These are phyloP conservation scores for Apocheima hispidaria DNA, from an alignment of 2,888 invertebrate species.

Conservation along the genomic window DNA sequence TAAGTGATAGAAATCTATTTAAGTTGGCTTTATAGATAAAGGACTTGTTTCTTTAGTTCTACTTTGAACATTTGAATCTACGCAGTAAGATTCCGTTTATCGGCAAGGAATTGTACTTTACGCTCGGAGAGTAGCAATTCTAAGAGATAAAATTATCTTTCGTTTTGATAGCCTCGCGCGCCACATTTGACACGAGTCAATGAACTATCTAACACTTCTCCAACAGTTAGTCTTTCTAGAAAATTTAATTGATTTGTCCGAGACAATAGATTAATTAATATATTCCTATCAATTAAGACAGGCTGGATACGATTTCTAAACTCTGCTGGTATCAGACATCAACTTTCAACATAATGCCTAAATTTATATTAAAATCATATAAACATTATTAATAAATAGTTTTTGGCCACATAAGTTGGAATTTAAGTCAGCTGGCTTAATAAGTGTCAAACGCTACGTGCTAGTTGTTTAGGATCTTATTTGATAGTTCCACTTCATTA, in stretches of 20 bases:
- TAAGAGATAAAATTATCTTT: slow-evolving; percentile 39
- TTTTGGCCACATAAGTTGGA: background rate
- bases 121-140: slow-evolving; percentile 41
- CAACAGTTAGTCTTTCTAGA: slow-evolving; percentile 21
- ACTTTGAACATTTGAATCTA: slow-evolving; percentile 12
- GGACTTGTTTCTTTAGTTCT: slow-evolving; percentile 4
- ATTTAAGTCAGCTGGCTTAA: slow-evolving; percentile 18
- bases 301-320: background rate
- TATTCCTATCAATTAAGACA: background rate
- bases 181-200: slow-evolving; percentile 24
- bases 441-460: slow-evolving; percentile 14
- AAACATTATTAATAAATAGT: background rate
- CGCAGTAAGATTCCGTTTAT: slow-evolving; percentile 28
- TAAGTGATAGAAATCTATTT: slow-evolving; percentile 21
- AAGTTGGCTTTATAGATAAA: slow-evolving; percentile 21
- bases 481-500: slow-evolving; percentile 18
- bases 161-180: slow-evolving; percentile 33
- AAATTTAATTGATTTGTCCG: background rate
- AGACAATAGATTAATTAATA: background rate
- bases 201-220: slow-evolving; percentile 24
- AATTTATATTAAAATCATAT: no score
- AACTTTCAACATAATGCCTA: no score
- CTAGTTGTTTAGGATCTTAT: slow-evolving; percentile 8
- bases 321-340: no score
- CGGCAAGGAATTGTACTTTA: slow-evolving; percentile 39